Evolutionary conservation across 2,797 vertebrate species (phyloP).

Genomic region (Sebastes oblongus): DNA sequence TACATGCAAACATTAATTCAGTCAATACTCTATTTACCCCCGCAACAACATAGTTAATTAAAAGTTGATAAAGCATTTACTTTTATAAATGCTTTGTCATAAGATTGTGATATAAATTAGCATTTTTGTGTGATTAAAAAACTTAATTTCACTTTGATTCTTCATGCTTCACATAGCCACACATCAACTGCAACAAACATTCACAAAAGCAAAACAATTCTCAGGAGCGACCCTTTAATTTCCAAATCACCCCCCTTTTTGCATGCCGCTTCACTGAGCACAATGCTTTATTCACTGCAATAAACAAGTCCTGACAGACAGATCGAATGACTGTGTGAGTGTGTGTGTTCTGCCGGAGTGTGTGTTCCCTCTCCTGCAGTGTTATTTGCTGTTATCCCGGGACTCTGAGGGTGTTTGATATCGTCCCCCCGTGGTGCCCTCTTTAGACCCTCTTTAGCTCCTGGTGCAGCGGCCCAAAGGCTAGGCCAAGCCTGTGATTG

Average conservation of each 20-base stretch:
- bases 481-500: conserved; percentile 87
- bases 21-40: no score
- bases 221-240: conserved; percentile 1
- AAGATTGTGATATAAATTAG: not conserved
- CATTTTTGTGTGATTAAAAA: not conserved
- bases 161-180: not conserved
- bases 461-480: conserved; percentile 86
- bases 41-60: no score
- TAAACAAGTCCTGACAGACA: conserved; percentile 69
- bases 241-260: not conserved
- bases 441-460: conserved; percentile 80
- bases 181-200: conserved; percentile 2
- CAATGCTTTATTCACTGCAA: conserved; percentile 51
- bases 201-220: not conserved
- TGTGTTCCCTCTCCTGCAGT: conserved; percentile 64
- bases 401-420: conserved; percentile 80
- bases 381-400: conserved; percentile 69
- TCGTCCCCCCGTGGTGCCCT: conserved; percentile 78
- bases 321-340: conserved; percentile 30
- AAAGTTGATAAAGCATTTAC: no score
- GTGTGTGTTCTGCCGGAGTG: conserved; percentile 32
- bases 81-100: not conserved
- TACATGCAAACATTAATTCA: no score
- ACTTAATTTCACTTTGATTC: not conserved
- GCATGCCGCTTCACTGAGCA: conserved; percentile 9